A percentile compares a stretch with the other conserved stretches of the same genome.
phyloP scores from a whole-genome alignment of 2,888 invertebrate genomes.

The Drosophila siamana region DNA sequence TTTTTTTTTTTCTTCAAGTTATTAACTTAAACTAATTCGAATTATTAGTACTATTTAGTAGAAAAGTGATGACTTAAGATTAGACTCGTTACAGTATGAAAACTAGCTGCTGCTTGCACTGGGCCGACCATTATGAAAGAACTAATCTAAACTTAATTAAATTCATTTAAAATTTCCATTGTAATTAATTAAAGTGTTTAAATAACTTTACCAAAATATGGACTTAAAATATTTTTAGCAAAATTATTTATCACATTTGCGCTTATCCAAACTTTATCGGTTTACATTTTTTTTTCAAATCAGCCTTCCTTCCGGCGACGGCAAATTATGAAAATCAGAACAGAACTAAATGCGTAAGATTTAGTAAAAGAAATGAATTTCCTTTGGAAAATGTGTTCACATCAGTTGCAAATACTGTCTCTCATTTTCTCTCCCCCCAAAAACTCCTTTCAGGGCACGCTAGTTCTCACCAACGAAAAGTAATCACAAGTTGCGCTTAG shows the following conservation, averaged over 20 bases:
- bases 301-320: slow-evolving; percentile 57
- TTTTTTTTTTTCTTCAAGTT: slow-evolving; percentile 2
- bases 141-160: slow-evolving; percentile 38
- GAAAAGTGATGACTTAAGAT: slow-evolving; percentile 58
- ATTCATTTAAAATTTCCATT: slow-evolving; percentile 5
- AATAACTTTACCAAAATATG: slow-evolving; percentile 62
- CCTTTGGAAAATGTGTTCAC: slow-evolving; percentile 65
- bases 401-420: slow-evolving; percentile 44
- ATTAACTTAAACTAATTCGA: slow-evolving; percentile 56
- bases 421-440: slow-evolving; percentile 19
- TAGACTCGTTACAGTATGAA: slow-evolving; percentile 54
- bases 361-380: not conserved
- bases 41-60: slow-evolving; percentile 37
- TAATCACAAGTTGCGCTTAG: slow-evolving; percentile 79
- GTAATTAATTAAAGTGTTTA: slow-evolving; percentile 34
- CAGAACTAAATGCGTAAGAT: slow-evolving; percentile 13
- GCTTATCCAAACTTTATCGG: slow-evolving; percentile 71
- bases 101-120: slow-evolving; percentile 68
- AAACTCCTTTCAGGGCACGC: slow-evolving; percentile 51
- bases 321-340: slow-evolving; percentile 45
- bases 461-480: slow-evolving; percentile 80
- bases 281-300: slow-evolving; percentile 15
- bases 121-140: slow-evolving; percentile 56
- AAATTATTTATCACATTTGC: slow-evolving; percentile 79
- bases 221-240: slow-evolving; percentile 73